Conservation (phyloP, 1,140 invertebrate species). For the Acromyrmex echinatior region DNA sequence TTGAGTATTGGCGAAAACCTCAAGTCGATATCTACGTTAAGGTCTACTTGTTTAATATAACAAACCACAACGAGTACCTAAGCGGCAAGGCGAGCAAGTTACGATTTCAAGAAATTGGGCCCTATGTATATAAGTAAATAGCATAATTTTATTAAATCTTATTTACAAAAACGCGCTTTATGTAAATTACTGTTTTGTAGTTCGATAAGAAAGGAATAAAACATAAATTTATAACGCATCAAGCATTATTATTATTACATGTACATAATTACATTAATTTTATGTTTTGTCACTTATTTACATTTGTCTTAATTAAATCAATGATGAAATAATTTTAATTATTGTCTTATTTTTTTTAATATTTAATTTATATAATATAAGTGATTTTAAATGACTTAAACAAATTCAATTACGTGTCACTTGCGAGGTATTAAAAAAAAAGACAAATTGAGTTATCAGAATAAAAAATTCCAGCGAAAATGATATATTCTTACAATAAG, state of each 20-base stretch:
- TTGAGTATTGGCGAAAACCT: conserved; percentile 94
- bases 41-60: conserved; percentile 96
- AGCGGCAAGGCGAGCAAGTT: conserved; percentile 90
- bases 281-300: not conserved
- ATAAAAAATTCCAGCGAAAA: not conserved
- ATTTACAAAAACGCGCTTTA: not conserved
- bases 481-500: not conserved
- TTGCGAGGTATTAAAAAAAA: not conserved
- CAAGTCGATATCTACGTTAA: conserved; percentile 94
- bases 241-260: not conserved
- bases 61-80: conserved; percentile 93
- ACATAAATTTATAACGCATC: not conserved
- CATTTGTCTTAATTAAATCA: not conserved
- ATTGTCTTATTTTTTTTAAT: not conserved
- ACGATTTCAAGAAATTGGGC: conserved; percentile 93
- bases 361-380: not conserved
- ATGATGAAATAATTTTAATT: not conserved
- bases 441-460: not conserved
- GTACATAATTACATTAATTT: not conserved
- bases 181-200: not conserved
- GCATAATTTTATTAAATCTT: not conserved
- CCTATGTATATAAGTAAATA: conserved; percentile 96
- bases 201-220: not conserved
- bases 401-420: not conserved
- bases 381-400: not conserved